Evolutionary conservation across 2,797 vertebrate genomes (phyloP), one percentile per base, ranked within the genome.

Genomic region (Chiroxiphia lanceolata): DNA sequence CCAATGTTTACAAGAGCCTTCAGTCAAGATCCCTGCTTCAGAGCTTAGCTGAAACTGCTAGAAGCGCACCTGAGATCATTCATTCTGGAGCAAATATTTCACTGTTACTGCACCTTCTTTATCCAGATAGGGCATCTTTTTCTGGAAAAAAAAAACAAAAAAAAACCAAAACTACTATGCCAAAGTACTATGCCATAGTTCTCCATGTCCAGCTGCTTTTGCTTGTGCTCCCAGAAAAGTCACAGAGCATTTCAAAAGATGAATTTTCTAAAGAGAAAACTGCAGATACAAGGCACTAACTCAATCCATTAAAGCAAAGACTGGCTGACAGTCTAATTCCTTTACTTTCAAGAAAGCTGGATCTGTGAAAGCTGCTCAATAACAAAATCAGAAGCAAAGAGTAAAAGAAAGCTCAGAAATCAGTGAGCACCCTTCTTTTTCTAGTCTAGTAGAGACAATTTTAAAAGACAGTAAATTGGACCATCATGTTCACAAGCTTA

Each of bases 211-310:
- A 90, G 26, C 12, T 45, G 44, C 9, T 79, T 83, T 92, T 94
- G 26, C 54, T 72, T 23, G 6, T 53, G 19, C 40, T 88, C 44
- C 44, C 36, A 79, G 80, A 82, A 76, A 94, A 80, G 80, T 84
- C 42, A 82, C 47, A 40, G 34, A 89, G 15, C 33, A 34, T 92
- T 96, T 90, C 76, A 89, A 95, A 95, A 94, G 70, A 95, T 86
- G 2, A 87, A 94, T 95, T 96, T 90, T 53, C 59, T 93, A 51
- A 94, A 94, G 19, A 89, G 13, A 61, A 83, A 84, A 65, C 81
- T 80, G 63, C 26, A 91, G 44, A 78, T n/a, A 57, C 16, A 70
- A 78, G 42, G 13, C 21, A 89, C 53, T 33, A 63, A 90, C 17
- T 85, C 47, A 75, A 79, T 18, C 77, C 79, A 89, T 25, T 88